Conservation (phyloP, 2,888 invertebrate genomes). For the Platycnemis pennipes region DNA sequence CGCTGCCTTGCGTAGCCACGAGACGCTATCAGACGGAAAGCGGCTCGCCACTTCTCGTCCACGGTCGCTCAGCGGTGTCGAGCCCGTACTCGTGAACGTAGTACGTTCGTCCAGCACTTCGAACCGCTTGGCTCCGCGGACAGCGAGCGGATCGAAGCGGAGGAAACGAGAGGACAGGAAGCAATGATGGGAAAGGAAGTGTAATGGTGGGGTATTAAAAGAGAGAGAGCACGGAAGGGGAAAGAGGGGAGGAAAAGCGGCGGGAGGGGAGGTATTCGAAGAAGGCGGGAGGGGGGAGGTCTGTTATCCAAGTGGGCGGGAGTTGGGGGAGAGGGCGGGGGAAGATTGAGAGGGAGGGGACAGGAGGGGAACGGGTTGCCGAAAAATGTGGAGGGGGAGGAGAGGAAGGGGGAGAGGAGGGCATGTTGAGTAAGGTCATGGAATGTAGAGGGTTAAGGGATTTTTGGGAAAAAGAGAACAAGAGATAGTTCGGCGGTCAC, state of each 20-base stretch:
- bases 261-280: too few species aligned
- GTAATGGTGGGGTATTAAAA: conserved; percentile 18
- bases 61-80: not conserved
- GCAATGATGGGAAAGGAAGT: not conserved
- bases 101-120: too few species aligned
- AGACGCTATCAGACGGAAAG: too few species aligned
- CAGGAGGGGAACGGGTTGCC: not conserved
- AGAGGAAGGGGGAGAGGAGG: not conserved
- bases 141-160: not conserved
- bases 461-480: not conserved
- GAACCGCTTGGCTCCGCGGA: not conserved
- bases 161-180: not conserved
- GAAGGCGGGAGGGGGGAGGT: too few species aligned
- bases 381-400: not conserved
- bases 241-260: too few species aligned
- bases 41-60: not conserved
- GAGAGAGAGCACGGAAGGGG: too few species aligned
- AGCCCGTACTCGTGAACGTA: not conserved
- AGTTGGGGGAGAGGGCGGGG: not conserved
- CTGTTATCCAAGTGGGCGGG: too few species aligned
- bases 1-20: too few species aligned
- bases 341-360: not conserved
- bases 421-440: not conserved
- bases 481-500: not conserved
- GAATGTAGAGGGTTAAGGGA: not conserved